Conservation (phyloP, 2,888 invertebrate species). For the Dexiosoma caninum region DNA sequence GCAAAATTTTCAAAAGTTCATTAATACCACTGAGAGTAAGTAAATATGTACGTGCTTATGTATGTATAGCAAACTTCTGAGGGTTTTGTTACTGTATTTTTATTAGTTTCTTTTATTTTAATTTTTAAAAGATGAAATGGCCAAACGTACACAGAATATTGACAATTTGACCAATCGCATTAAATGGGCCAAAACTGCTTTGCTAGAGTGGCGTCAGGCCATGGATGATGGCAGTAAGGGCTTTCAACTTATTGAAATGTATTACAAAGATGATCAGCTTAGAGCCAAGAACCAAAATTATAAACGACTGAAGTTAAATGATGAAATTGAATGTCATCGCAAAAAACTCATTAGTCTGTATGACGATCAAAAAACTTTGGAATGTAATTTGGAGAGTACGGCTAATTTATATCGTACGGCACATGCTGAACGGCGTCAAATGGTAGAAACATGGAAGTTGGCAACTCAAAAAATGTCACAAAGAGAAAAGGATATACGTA, state of each 20-base stretch:
- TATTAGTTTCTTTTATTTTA: neutral
- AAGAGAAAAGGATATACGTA: conserved; percentile 83
- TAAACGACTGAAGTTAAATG: conserved; percentile 79
- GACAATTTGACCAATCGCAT: conserved; percentile 83
- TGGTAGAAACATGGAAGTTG: conserved; percentile 85
- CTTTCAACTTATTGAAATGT: conserved; percentile 84
- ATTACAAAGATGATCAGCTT: conserved; percentile 84
- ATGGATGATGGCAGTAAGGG: conserved; percentile 84
- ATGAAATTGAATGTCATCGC: conserved; percentile 78
- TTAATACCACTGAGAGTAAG: conserved; percentile 72
- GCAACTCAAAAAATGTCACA: conserved; percentile 84
- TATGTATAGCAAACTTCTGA: too few relatives aligned
- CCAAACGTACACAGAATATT: conserved; percentile 81
- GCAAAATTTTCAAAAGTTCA: conserved; percentile 68
- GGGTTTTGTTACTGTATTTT: too few relatives aligned
- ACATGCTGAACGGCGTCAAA: conserved; percentile 82
- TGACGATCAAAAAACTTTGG: conserved; percentile 80
- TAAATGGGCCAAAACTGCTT: conserved; percentile 81
- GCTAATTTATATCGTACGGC: conserved; percentile 80
- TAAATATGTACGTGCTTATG: too few relatives aligned
- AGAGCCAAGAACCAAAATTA: conserved; percentile 82
- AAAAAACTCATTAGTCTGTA: conserved; percentile 77
- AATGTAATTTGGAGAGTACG: conserved; percentile 80
- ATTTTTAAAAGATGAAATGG: conserved; percentile 78
- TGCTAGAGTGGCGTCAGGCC: conserved; percentile 85